Conservation (phyloP, 2,113 vertebrate genomes). For the Trematomus loennbergii region DNA sequence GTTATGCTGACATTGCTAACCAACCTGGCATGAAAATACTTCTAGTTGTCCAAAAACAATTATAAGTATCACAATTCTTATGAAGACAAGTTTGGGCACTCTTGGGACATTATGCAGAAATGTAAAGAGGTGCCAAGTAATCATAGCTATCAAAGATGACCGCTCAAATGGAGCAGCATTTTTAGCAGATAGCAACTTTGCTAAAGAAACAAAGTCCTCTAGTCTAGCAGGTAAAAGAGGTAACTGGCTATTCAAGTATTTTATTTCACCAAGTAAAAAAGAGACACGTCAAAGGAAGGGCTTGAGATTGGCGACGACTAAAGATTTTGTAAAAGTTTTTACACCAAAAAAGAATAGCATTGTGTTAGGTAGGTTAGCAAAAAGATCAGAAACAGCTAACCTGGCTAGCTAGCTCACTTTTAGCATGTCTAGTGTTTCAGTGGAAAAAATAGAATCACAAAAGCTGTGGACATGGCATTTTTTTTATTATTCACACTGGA, state of each 20-base stretch:
- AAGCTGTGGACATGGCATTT: not conserved
- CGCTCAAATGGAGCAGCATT: not conserved
- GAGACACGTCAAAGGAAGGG: not conserved
- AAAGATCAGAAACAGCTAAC: too few species aligned
- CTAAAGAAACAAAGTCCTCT: not conserved
- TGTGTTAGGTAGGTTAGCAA: too few species aligned
- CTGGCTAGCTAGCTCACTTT: too few species aligned
- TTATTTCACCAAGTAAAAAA: not conserved
- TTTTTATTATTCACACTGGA: constrained; percentile 54
- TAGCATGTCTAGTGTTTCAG: not conserved
- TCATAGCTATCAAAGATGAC: not conserved
- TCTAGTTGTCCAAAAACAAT: too few species aligned
- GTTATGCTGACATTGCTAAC: not conserved
- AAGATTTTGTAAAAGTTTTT: too few species aligned
- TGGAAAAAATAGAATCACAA: constrained; percentile 15
- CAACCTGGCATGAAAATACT: not conserved
- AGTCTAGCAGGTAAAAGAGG: not conserved
- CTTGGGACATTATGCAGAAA: too few species aligned
- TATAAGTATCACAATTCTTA: too few species aligned
- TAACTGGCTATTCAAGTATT: not conserved
- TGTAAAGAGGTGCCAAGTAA: not conserved
- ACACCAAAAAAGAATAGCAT: too few species aligned
- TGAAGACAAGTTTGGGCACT: not conserved
- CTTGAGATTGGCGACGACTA: not conserved
- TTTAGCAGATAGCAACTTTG: not conserved